Evolutionary conservation across 2,888 invertebrate species (phyloP).

Genomic region (Cecidostiba fungosa): DNA sequence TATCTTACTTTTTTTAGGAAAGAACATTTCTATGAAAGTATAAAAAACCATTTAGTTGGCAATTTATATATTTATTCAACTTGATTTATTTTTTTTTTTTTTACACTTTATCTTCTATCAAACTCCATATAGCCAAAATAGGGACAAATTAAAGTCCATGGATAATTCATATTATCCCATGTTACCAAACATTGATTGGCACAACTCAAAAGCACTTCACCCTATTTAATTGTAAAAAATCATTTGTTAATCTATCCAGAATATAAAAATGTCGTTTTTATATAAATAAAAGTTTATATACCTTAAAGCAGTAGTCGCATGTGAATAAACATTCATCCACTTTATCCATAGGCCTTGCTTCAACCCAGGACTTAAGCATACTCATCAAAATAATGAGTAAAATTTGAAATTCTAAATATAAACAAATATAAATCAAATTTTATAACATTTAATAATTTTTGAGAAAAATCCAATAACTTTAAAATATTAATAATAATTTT

Average conservation of each 20-base stretch:
- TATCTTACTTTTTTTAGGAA: constrained; percentile 35
- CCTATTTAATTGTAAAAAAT: constrained; percentile 40
- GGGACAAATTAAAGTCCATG: constrained; percentile 32
- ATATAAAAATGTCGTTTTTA: constrained; percentile 40
- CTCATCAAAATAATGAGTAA: constrained; percentile 10
- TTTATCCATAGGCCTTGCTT: constrained; percentile 34
- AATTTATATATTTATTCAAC: constrained; percentile 40
- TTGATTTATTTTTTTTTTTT: constrained; percentile 25
- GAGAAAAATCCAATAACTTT: neutral
- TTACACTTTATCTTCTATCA: constrained; percentile 39
- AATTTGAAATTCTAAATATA: constrained; percentile 29
- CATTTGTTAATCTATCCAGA: constrained; percentile 35
- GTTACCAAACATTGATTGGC: constrained; percentile 51
- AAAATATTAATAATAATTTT: constrained; percentile 4
- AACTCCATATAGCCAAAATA: constrained; percentile 41
- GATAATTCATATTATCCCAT: constrained; percentile 35
- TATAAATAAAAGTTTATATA: constrained; percentile 55
- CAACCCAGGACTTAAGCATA: constrained; percentile 13
- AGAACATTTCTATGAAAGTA: constrained; percentile 37
- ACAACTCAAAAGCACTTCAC: constrained; percentile 47
- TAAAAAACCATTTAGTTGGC: constrained; percentile 9
- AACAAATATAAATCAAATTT: neutral
- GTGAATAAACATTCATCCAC: constrained; percentile 46
- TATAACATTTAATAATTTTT: neutral
- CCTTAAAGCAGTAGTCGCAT: constrained; percentile 45